Evolutionary conservation across 2,797 vertebrate species (phyloP).

Genomic region (Setipinna tenuifilis): DNA sequence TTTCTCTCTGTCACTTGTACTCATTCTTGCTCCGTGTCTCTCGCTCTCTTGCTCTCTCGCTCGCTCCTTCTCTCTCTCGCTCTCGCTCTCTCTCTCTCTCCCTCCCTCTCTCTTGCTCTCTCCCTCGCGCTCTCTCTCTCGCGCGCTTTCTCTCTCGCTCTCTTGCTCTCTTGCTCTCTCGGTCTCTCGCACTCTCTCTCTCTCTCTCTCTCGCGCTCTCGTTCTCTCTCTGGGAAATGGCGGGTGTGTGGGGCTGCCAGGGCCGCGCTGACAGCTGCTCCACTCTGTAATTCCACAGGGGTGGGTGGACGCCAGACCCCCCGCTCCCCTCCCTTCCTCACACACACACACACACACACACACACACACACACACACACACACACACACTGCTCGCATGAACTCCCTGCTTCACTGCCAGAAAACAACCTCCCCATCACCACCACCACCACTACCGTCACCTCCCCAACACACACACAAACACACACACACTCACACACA

Average conservation of each 20-base stretch:
- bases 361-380: slow-evolving; percentile 36
- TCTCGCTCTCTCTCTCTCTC: slow-evolving; percentile 46
- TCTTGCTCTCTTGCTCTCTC: not conserved
- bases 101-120: slow-evolving; percentile 12
- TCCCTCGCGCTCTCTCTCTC: slow-evolving; percentile 21
- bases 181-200: not conserved
- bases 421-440: slow-evolving; percentile 28
- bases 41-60: slow-evolving; percentile 1
- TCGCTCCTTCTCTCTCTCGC: slow-evolving; percentile 29
- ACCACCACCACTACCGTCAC: not conserved
- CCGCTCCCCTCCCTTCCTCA: slow-evolving; percentile 18
- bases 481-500: slow-evolving; percentile 3
- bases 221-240: not conserved
- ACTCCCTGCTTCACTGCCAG: slow-evolving; percentile 49
- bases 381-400: slow-evolving; percentile 49
- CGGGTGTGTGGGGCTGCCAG: slow-evolving; percentile 47
- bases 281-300: slow-evolving; percentile 75
- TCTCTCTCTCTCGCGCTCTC: not conserved
- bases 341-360: slow-evolving; percentile 21
- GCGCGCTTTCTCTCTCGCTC: slow-evolving; percentile 58
- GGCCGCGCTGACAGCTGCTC: slow-evolving; percentile 77
- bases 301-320: slow-evolving; percentile 57
- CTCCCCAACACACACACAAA: not conserved
- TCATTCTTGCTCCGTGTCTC: slow-evolving; percentile 32
- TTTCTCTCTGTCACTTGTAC: slow-evolving; percentile 10